These are phyloP conservation scores for Pararge aegeria DNA, from an alignment of 1,140 invertebrate species.

Conservation along the genomic window DNA sequence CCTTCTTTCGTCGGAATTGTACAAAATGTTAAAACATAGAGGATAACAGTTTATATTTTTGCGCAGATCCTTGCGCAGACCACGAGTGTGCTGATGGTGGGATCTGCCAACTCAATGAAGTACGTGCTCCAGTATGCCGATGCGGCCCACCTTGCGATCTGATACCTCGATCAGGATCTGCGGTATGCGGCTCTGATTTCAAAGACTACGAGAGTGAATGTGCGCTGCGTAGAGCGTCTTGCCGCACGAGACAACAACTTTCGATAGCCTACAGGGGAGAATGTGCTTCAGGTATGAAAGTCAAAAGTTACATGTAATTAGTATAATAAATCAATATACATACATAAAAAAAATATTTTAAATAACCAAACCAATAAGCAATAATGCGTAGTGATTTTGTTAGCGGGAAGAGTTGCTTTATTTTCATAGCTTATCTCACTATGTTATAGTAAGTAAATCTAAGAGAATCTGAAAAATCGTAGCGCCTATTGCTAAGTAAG, in stretches of 20 bases:
- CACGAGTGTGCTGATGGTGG: slow-evolving; percentile 88
- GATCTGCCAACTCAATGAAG: slow-evolving; percentile 89
- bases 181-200: slow-evolving; percentile 91
- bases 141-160: slow-evolving; percentile 88
- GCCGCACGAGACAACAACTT: slow-evolving; percentile 84
- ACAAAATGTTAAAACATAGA: not conserved
- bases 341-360: no score
- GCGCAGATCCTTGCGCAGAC: slow-evolving; percentile 89
- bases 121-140: slow-evolving; percentile 87
- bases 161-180: slow-evolving; percentile 83
- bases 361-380: no score
- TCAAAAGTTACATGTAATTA: not conserved
- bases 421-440: no score
- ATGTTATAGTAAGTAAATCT: no score
- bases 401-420: no score
- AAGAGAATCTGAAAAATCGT: no score
- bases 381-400: no score
- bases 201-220: slow-evolving; percentile 94
- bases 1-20: no score
- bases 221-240: slow-evolving; percentile 86
- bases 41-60: slow-evolving; percentile 5
- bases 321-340: no score
- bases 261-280: slow-evolving; percentile 89
- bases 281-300: slow-evolving; percentile 85
- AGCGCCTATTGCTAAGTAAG: no score